Base-by-base conservation (phyloP, 2,797 vertebrate genomes). In the Propithecus perrieri region DNA sequence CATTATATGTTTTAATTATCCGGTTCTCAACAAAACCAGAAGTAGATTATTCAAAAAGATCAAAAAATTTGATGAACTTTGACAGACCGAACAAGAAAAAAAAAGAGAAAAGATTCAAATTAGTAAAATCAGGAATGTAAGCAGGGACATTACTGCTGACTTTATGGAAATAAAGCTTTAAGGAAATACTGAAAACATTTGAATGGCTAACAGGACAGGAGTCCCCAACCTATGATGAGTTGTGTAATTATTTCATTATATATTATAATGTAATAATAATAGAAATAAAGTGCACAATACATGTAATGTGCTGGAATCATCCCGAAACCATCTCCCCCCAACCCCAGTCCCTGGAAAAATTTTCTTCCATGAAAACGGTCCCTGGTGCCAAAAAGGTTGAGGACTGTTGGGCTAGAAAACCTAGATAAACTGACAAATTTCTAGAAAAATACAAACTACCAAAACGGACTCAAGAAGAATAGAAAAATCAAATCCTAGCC, bases 11-110 rank as follows among this genome's bases (percentile, higher is more conserved):
- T 85, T 55, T 6, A 65, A 89, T 55, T 72, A 30, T 79, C 46
- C 48, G 7, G 7, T 93, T 93, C 75, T 95, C 72, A 85, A 79
- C 35, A 85, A 89, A 89, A 79, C 26, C 33, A 72, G 38, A 95
- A 79, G 38, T 53, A 38, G 12, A 5, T 76, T 89, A 35, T 92
- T 84, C 2, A 71, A 78, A 93, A 85, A 85, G 8, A 69, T 78
- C 6, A 86, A 81, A 67, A 28, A 90, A 89, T 80, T 63, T 80
- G 74, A 85, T 41, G 72, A 69, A 4, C 1, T 8, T 74, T 71
- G 89, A 89, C 53, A 89, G 50, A 87, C 11, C 59, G 46, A 92
- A 69, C 13, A 80, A 69, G 24, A 79, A 24, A 41, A 95, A 48
- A 48, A 65, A 41, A 61, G 41, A 69, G 80, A 61, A 61, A 55